Evolutionary conservation across 2,888 invertebrate genomes (phyloP), one percentile per base, ranked within the genome.

Genomic region (Sphaerophoria taeniata): DNA sequence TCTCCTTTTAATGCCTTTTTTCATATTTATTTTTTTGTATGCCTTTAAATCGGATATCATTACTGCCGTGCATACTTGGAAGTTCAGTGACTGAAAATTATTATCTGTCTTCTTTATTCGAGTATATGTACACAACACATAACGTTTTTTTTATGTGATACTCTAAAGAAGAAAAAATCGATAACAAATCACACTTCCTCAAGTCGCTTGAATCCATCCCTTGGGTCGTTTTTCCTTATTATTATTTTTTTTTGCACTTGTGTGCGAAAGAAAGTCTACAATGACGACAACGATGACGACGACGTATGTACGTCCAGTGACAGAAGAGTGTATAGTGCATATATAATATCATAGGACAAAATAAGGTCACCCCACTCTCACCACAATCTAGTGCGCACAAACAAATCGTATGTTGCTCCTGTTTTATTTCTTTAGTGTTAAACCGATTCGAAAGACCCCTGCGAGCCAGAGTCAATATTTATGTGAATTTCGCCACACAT

Each of bases 71-170:
- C 65, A 65, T 65, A 65, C 67, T 36, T 67, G 39, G 67, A 78
- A 56, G 82, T 83, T 83, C 82, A 83, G 47, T 78, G 82, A 83
- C 82, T 83, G 72, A 77, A 73, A 73, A 82, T 69, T 77, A 77
- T 73, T 72, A 69, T 77, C 61, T 73, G 65, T 55, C 81, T 58
- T 72, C 47, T 47, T 58, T 12, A 39, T 14, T 24, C 34, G 3
- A 14, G 36, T 60, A 47, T 47, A 47, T 12, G 16, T 14, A 61
- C 3, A n/a, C 6, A 47, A n/a, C 3, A 16, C 11, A 9, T 43
- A 43, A 11, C 9, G 9, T 11, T 9, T 43, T 43, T 43, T 6
- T 11, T 43, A 4, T 9, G 4, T 55, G 45, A n/a, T 49, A 33
- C 24, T 24, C 24, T 24, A 2, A 24, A 72, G n/a, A 55, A 39